These are phyloP conservation scores for rabbit (Oryctolagus cuniculus) DNA, from an alignment of 2,113 vertebrate species.

Conservation along the genomic window mOryCun1.1 NC_091436.1:150114501-150115000, in stretches of 20 bases:
- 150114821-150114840: neutral
- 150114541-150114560: neutral
- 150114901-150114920: neutral
- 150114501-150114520: slow-evolving; percentile 10
- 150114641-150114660: neutral
- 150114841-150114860: neutral
- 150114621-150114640: too few relatives aligned
- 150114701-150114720: neutral
- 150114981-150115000: neutral
- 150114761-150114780: neutral
- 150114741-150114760: neutral
- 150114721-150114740: neutral
- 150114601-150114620: neutral
- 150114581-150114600: neutral
- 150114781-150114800: neutral
- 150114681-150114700: neutral
- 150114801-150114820: neutral
- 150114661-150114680: neutral
- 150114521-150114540: neutral
- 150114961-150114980: neutral
- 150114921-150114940: neutral
- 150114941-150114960: neutral
- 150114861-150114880: neutral
- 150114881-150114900: neutral
- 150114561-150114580: neutral